These are phyloP conservation scores for Thermophis baileyi DNA, from an alignment of 2,113 vertebrate genomes.

Conservation along the genomic window DNA sequence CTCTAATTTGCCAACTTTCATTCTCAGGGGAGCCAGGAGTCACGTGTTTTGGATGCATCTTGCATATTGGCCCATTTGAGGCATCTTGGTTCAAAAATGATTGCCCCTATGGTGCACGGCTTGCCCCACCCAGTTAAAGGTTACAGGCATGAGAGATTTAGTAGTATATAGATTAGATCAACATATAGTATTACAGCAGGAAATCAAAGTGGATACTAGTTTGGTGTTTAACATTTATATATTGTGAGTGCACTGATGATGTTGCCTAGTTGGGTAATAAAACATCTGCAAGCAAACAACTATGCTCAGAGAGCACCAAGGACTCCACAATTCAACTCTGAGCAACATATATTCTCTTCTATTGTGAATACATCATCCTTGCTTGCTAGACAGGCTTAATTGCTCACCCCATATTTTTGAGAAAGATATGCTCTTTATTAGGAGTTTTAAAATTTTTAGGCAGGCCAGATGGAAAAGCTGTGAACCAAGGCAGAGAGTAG, in stretches of 20 bases:
- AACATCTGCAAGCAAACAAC: not conserved
- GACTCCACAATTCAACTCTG: not conserved
- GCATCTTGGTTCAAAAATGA: not conserved
- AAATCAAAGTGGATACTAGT: not conserved
- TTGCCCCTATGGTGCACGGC: not conserved
- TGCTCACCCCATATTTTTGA: not conserved
- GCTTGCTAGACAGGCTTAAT: not conserved
- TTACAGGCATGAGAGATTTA: not conserved
- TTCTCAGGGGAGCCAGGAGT: not conserved
- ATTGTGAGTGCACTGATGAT: not conserved
- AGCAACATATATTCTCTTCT: not conserved
- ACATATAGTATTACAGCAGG: not conserved
- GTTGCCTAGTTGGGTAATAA: not conserved
- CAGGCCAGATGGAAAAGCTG: not conserved
- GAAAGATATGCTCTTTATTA: not conserved
- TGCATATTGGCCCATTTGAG: not conserved
- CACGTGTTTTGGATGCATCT: not conserved
- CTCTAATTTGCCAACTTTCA: not conserved
- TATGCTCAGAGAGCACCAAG: not conserved
- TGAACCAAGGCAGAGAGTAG: not conserved
- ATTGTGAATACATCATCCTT: not conserved
- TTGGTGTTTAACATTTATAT: not conserved
- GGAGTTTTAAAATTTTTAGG: not conserved
- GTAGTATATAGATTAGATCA: not conserved
- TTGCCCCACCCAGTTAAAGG: not conserved